phyloP scores from a whole-genome alignment of 1,140 invertebrate genomes.

The Neuroterus valhalla region DNA sequence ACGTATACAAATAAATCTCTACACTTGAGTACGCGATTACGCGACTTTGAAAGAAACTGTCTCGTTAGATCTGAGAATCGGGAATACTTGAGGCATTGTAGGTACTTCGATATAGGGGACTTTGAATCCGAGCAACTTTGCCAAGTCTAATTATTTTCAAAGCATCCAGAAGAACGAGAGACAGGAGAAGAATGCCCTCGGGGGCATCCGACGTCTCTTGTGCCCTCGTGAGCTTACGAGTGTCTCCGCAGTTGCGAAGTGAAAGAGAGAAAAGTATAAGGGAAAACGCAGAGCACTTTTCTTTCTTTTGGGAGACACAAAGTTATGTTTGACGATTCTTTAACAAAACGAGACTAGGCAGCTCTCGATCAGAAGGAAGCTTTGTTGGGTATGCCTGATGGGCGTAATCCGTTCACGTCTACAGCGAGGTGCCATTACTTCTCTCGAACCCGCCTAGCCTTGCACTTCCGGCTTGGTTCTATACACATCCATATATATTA shows the following conservation, averaged over 20 bases:
- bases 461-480: neutral
- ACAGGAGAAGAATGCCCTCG: slow-evolving; percentile 11
- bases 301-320: neutral
- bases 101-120: neutral
- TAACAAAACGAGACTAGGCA: slow-evolving; percentile 11
- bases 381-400: neutral
- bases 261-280: neutral
- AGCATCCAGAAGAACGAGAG: neutral
- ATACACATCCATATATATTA: neutral
- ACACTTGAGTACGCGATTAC: no score
- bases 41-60: no score
- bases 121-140: neutral
- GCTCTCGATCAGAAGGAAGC: slow-evolving; percentile 1
- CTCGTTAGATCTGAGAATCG: no score
- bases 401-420: slow-evolving; percentile 13
- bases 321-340: neutral
- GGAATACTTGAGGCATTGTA: neutral
- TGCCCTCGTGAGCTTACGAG: neutral
- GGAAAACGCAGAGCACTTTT: neutral
- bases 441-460: slow-evolving; percentile 1
- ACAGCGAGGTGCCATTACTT: slow-evolving; percentile 12
- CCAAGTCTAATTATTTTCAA: slow-evolving; percentile 29
- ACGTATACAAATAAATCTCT: no score
- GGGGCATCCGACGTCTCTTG: slow-evolving; percentile 10
- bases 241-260: neutral